Percentiles rank a stretch among this genome's conserved stretches.
These are phyloP conservation scores for Bruchidius siliquastri DNA, from an alignment of 2,888 invertebrate genomes.

Conservation along the genomic window DNA sequence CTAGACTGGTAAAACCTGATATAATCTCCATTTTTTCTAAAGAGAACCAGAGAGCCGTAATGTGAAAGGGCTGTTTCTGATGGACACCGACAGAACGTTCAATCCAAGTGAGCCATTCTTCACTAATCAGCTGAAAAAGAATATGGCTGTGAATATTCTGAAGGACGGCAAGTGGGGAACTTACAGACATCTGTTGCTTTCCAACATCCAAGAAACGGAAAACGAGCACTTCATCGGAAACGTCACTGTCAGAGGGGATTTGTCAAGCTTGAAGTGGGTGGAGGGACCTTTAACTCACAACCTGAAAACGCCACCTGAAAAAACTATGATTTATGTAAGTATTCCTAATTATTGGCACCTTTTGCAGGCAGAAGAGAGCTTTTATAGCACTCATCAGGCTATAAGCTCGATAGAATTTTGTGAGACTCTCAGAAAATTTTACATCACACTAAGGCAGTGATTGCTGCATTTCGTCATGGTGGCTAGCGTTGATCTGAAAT, in stretches of 20 bases:
- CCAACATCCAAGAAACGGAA: constrained; percentile 47
- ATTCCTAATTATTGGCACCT: neutral
- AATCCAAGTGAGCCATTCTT: constrained; percentile 55
- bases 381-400: too few species aligned
- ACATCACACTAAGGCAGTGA: too few species aligned
- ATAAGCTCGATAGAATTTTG: too few species aligned
- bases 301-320: constrained; percentile 21
- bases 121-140: constrained; percentile 61
- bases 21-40: neutral
- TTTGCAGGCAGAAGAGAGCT: neutral
- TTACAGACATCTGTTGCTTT: constrained; percentile 74
- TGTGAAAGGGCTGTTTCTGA: constrained; percentile 52
- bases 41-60: constrained; percentile 53
- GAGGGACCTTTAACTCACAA: constrained; percentile 55
- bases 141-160: constrained; percentile 76
- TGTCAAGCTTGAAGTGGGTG: constrained; percentile 80
- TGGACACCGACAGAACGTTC: constrained; percentile 60
- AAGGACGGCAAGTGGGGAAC: constrained; percentile 58
- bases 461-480: too few species aligned
- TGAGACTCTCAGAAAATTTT: too few species aligned
- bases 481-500: too few species aligned
- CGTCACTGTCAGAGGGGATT: constrained; percentile 74
- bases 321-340: constrained; percentile 17
- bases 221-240: constrained; percentile 73
- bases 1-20: too few species aligned